Percentiles rank a stretch among this genome's conserved stretches.
These are phyloP conservation scores for Bostrychus sinensis DNA, from an alignment of 2,113 vertebrate species.

Conservation along the genomic window DNA sequence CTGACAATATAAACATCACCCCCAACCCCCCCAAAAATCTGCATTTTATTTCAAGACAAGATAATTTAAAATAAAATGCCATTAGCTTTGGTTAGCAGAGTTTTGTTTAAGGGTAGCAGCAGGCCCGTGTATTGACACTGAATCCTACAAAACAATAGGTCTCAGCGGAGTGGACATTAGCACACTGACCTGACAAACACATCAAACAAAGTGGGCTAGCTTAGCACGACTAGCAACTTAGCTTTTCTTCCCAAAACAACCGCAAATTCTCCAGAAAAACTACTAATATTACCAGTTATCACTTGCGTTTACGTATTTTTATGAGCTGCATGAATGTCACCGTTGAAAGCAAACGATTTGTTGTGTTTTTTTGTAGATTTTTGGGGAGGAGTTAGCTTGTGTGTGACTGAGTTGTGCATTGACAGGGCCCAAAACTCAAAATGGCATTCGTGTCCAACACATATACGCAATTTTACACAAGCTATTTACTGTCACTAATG, in stretches of 20 bases:
- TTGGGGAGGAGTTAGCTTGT: neutral
- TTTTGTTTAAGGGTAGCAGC: neutral
- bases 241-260: constrained; percentile 42
- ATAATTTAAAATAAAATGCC: neutral
- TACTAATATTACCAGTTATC: fast-evolving
- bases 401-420: constrained; percentile 45
- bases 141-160: constrained; percentile 54
- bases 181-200: constrained; percentile 74
- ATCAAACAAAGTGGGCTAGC: constrained; percentile 72
- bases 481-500: constrained; percentile 1
- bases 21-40: neutral
- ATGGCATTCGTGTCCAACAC: constrained; percentile 15
- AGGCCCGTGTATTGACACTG: constrained; percentile 4
- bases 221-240: constrained; percentile 16
- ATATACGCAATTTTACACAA: neutral
- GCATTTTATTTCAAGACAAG: neutral
- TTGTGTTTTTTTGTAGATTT: neutral
- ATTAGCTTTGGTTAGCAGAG: neutral
- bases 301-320: fast-evolving
- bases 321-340: constrained; percentile 20
- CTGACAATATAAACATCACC: too few species aligned
- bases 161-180: constrained; percentile 48
- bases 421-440: constrained; percentile 52
- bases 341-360: neutral
- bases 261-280: neutral